Evolutionary conservation across 1,140 invertebrate genomes (phyloP), one percentile per base, ranked within the genome.

Genomic region (Sitophilus oryzae): DNA sequence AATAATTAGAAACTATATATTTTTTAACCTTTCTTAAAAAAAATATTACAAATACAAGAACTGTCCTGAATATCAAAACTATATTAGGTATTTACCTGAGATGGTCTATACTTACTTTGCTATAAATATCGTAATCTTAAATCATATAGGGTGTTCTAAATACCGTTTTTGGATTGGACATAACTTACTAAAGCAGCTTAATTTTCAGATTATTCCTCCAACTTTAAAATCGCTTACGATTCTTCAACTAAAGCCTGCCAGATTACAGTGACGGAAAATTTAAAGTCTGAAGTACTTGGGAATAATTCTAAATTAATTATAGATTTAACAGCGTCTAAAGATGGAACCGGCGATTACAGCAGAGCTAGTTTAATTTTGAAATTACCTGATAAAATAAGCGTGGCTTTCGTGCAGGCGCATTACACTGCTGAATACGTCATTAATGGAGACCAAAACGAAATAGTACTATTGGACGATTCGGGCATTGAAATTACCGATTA

Each of bases 301-400:
- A 41, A 8, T 16, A 8, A 41, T 11, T 18, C 38, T 3, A 18
- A 41, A 18, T 41, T 41, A 11, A 20, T 41, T 10, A 18, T 41
- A 6, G 25, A 30, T 5, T 30, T 30, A 30, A 30, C 11, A 30
- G 25, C 25, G 5, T 11, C 5, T 6, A 30, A 30, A 6, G 25
- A 11, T 11, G 25, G 11, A 6, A 6, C 25, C 11, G 11, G 25
- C 11, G 36, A 35, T 8, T 38, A 21, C 9, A 38, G 16, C 19
- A 41, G 37, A 41, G 47, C 52, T 35, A 37, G 43, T 0, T 41
- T 59, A 10, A 34, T 56, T 25, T 16, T 59, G 9, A 50, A 59
- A 21, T 38, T 59, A 18, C 57, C 57, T 23, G 37, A 43, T 22
- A 44, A 43, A 37, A 35, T n/a, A 10, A 20, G 35, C n/a, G 21